Base-by-base conservation (phyloP, 2,113 vertebrate genomes). In the Tamias sibiricus region DNA sequence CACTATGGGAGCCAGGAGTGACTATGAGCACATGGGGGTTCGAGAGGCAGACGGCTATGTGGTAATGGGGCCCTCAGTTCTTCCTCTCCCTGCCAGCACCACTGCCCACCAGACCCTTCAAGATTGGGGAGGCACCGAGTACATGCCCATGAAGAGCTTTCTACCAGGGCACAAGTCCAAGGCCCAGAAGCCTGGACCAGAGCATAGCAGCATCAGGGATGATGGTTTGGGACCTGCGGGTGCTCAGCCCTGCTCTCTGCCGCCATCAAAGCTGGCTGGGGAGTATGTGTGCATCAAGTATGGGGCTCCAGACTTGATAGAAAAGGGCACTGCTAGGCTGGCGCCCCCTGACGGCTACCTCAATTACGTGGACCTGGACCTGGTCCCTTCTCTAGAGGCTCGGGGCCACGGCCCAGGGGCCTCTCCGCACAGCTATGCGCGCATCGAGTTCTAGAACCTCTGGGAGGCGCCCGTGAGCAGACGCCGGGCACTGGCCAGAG, bases 341-440 rank as follows among this genome's bases (percentile, higher is more conserved):
- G 98, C 81, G 97, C 96, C 26, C 47, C 30, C 1, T 0, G 62
- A 37, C 4, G 3, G 42, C 80, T 62, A 98, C 88, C 98, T 99
- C 95, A 99, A 99, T 96, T 99, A 99, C 57, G 98, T 99, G 52
- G 99, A 99, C 97, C 98, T 99, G 97, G 99, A 99, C 96, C 97
- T 99, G 49, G 42, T 80, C 17, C 57, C 35, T 54, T 32, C 68
- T 40, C 3, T 80, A 49, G 44, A 84, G 7, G 20, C 1, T 1
- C 4, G 3, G 4, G n/a, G 75, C 0, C 4, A 37, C 0, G 6
- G 87, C 92, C 87, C 86, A 8, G 88, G 92, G 35, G 81, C 88
- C 40, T 90, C 40, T 86, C 98, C 98, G 42, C 99, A 99, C 92
- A 98, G 98, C 9, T 99, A 99, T 0, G 98, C 99, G 96, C 98